Evolutionary conservation across 2,113 vertebrate species (phyloP).

Genomic region (Thalassoma bifasciatum): DNA sequence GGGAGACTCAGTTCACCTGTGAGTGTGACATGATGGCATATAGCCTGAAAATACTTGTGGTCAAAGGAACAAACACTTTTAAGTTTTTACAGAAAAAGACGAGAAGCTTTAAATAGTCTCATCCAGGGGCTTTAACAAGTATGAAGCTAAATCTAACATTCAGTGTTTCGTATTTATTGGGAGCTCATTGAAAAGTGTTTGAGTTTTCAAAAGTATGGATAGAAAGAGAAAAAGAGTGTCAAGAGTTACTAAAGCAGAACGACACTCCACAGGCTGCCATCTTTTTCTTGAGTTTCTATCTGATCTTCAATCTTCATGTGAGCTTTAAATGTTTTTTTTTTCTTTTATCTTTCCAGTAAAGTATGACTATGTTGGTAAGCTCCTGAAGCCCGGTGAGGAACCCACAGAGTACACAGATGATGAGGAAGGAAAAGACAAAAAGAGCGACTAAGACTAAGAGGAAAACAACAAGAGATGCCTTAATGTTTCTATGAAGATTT

Average conservation of each 20-base stretch:
- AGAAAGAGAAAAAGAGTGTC: too few relatives aligned
- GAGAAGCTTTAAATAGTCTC: too few relatives aligned
- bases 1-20: conserved; percentile 97
- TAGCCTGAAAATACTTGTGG: too few relatives aligned
- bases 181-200: too few relatives aligned
- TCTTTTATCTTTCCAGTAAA: conserved; percentile 85
- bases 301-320: neutral
- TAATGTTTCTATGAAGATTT: conserved; percentile 44
- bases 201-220: too few relatives aligned
- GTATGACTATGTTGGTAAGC: conserved; percentile 94
- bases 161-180: too few relatives aligned
- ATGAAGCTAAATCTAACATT: too few relatives aligned
- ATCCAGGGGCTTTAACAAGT: too few relatives aligned
- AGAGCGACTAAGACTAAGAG: conserved; percentile 71
- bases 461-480: conserved; percentile 49
- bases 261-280: too few relatives aligned
- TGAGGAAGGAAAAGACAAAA: conserved; percentile 86
- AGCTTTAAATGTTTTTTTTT: neutral
- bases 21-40: conserved; percentile 64
- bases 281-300: neutral
- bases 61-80: too few relatives aligned
- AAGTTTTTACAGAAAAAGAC: too few relatives aligned
- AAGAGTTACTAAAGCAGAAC: too few relatives aligned
- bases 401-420: conserved; percentile 95
- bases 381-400: conserved; percentile 94